phyloP scores from a whole-genome alignment of 2,888 invertebrate genomes.

The Cataglyphis albicans region DNA sequence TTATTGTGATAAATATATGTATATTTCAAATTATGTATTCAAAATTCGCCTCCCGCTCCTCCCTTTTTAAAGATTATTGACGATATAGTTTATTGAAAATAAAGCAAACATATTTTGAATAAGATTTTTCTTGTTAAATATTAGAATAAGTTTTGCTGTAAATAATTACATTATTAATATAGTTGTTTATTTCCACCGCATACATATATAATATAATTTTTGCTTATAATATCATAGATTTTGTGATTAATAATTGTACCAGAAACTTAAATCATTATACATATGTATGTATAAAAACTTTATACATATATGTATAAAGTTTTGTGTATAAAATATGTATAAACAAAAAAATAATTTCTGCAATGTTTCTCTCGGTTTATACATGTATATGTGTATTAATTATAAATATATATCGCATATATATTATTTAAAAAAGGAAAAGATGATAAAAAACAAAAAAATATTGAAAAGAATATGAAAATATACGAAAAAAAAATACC shows the following conservation, averaged over 20 bases:
- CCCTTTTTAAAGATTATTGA: background rate
- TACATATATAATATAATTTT: conserved; percentile 2
- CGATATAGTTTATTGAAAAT: background rate
- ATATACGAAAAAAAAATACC: conserved; percentile 69
- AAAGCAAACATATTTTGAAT: background rate
- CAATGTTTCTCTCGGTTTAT: background rate
- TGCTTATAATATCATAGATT: background rate
- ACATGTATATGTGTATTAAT: too few species aligned
- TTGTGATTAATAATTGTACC: background rate
- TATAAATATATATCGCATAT: background rate
- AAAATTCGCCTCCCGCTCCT: background rate
- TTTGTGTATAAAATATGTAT: too few species aligned
- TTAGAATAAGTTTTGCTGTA: background rate
- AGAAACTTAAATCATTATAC: background rate
- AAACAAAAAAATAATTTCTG: background rate
- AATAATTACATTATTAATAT: background rate
- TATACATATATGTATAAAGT: background rate
- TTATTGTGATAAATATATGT: background rate
- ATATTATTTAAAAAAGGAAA: background rate
- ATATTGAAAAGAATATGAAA: conserved; percentile 43
- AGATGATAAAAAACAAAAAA: conserved; percentile 1
- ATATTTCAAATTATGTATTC: background rate
- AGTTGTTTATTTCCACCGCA: too few species aligned
- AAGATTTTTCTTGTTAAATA: background rate
- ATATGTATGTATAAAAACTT: background rate